Evolutionary conservation across 2,888 invertebrate species (phyloP), one percentile per base, ranked within the genome.

Genomic region (Callyntrura guangdongensis): DNA sequence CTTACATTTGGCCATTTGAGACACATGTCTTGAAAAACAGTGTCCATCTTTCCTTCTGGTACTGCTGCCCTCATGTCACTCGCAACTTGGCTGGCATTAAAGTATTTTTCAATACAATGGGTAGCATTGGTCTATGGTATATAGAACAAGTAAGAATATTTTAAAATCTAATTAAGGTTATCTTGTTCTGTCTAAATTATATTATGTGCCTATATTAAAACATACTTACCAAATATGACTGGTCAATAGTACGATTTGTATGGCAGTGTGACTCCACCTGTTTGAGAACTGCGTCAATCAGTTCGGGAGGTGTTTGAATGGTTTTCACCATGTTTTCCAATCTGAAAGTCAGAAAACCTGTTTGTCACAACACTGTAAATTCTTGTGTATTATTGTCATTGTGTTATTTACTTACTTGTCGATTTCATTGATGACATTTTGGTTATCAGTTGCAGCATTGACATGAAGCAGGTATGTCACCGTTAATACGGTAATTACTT

Each of bases 41-140:
- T 85, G 74, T 94, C 94, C 89, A 94, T 89, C 47, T 92, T 92
- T 12, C 93, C 94, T 64, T 92, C 86, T 0, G 94, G 93, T 69
- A 94, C 91, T 11, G 94, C 92, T n/a, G 91, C 91, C 27, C 92
- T 77, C 47, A 94, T 91, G 81, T 94, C 93, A 47, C 84, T 61
- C 9, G 90, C 81, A 0, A 94, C 77, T 14, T 89, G 36, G n/a
- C 91, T 93, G 8, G 91, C 90, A 86, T 93, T 93, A 79, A 94
- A 92, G 45, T 93, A 74, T 56, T 90, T 81, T 25, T 91, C 92
- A 74, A 93, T 72, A 27, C 94, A 94, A 2, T 77, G 61, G 12
- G 82, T 79, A 12, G 90, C 92, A 27, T 90, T 86, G 49, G 83
- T 90, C 93, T 93, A 47, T 12, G 64, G 56, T n/a, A n/a, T n/a